These are phyloP conservation scores for Onchidella celtica DNA, from an alignment of 2,888 invertebrate genomes.

Conservation along the genomic window DNA sequence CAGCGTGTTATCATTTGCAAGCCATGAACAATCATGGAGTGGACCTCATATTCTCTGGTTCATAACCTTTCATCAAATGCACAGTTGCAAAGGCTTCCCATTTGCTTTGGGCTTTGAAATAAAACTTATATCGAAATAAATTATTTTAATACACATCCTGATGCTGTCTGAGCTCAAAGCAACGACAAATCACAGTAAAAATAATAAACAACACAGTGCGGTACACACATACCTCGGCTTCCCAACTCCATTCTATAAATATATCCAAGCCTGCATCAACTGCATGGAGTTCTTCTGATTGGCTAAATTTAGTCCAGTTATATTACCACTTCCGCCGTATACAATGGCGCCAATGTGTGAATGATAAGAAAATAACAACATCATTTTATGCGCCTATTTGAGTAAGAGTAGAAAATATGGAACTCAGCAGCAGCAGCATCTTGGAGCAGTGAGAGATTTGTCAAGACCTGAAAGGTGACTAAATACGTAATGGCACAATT, in stretches of 20 bases:
- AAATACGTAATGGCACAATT: no score
- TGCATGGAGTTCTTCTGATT: neutral
- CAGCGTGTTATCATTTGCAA: slow-evolving; percentile 32
- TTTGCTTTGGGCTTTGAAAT: neutral
- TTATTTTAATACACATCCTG: neutral
- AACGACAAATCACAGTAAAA: neutral
- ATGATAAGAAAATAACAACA: slow-evolving; percentile 18
- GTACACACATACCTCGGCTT: slow-evolving; percentile 35
- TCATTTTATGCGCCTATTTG: slow-evolving; percentile 47
- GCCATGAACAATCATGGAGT: slow-evolving; percentile 46
- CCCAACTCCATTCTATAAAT: slow-evolving; percentile 41
- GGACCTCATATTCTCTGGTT: slow-evolving; percentile 21
- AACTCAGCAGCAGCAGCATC: no score
- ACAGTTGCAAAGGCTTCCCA: neutral
- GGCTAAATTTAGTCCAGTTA: slow-evolving; percentile 31
- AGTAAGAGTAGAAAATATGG: no score
- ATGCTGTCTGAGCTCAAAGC: neutral
- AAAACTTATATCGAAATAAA: neutral
- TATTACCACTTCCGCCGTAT: slow-evolving; percentile 17
- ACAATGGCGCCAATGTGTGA: slow-evolving; percentile 52
- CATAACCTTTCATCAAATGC: slow-evolving; percentile 27
- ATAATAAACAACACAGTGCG: slow-evolving; percentile 25
- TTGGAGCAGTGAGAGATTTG: no score
- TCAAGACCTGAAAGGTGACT: no score
- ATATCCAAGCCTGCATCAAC: slow-evolving; percentile 27